Evolutionary conservation across 2,113 vertebrate genomes (phyloP), one percentile per base, ranked within the genome.

Genomic region (Malurus melanocephalus): DNA sequence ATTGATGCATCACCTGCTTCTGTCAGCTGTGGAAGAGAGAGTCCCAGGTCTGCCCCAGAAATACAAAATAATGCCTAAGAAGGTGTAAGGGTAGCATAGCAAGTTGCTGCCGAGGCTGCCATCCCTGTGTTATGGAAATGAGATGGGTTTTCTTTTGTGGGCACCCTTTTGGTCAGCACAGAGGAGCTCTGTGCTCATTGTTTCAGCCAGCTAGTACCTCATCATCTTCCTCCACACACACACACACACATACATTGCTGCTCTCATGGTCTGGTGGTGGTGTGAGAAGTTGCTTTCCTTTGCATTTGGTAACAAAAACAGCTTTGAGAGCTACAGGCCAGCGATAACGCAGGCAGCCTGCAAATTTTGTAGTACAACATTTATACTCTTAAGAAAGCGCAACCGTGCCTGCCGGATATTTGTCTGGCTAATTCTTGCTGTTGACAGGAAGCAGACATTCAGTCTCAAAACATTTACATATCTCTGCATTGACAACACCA

Each of bases 381-480:
- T 91, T 75, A 27, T 43, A 15, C 57, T n/a, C 42, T 85, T 88
- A 75, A 55, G 83, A 84, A 89, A 91, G 77, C 49, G 51, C 33
- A 87, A 7, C 42, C 26, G 1, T n/a, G 69, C 51, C 4, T 65
- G 69, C 55, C 0, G 60, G 84, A 32, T 95, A 76, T 75, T 93
- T 14, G 18, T 93, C 88, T 96, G 69, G 68, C 77, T 90, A 91
- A 90, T 92, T 88, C 69, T 76, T 88, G 33, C 80, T 92, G 90
- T 84, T 95, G 93, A 95, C 86, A 90, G 73, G 84, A 93, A 91
- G 90, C 93, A 92, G 77, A 79, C 85, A 79, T 84, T 81, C 71
- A 68, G 32, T 80, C 80, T 96, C 86, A 86, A 94, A 96, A 93
- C 77, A 84, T 95, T 93, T 93, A 72, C 69, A 79, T 30, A 27